A percentile compares a stretch with the other conserved stretches of the same genome.
Conservation (phyloP, 2,888 invertebrate genomes). For the Latrodectus hesperus region DNA sequence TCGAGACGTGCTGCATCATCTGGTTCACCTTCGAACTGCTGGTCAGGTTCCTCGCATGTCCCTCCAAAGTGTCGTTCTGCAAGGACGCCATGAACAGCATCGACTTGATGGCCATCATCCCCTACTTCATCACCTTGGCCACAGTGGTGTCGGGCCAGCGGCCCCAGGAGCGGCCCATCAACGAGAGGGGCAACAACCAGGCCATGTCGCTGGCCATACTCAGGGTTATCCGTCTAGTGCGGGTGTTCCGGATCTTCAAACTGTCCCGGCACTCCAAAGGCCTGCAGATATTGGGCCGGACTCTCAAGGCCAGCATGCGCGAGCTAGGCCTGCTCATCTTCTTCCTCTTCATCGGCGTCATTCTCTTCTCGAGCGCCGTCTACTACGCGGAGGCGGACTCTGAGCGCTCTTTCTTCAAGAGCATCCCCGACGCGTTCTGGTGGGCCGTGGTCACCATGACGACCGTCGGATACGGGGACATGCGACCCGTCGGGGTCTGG, state of each 20-base stretch:
- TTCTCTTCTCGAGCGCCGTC: constrained; percentile 95
- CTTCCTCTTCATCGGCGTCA: constrained; percentile 99
- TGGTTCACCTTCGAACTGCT: constrained; percentile 99
- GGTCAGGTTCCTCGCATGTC: constrained; percentile 98
- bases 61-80: constrained; percentile 98
- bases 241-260: constrained; percentile 99
- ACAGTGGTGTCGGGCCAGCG: constrained; percentile 81
- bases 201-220: constrained; percentile 99
- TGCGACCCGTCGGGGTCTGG: constrained; percentile 99
- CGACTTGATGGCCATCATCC: constrained; percentile 99
- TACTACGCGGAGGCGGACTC: constrained; percentile 97
- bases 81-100: constrained; percentile 99
- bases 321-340: constrained; percentile 99
- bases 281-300: constrained; percentile 98
- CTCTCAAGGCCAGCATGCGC: constrained; percentile 99
- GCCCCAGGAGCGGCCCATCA: constrained; percentile 65
- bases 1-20: constrained; percentile 96
- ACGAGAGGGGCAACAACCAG: constrained; percentile 84
- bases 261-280: constrained; percentile 99
- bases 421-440: constrained; percentile 97
- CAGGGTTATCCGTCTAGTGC: constrained; percentile 97
- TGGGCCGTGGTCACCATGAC: constrained; percentile 98
- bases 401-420: constrained; percentile 92
- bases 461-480: constrained; percentile 99
- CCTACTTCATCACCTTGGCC: constrained; percentile 84